Evolutionary conservation across 2,113 vertebrate species (phyloP).

Genomic region (Eulacestoma nigropectus): DNA sequence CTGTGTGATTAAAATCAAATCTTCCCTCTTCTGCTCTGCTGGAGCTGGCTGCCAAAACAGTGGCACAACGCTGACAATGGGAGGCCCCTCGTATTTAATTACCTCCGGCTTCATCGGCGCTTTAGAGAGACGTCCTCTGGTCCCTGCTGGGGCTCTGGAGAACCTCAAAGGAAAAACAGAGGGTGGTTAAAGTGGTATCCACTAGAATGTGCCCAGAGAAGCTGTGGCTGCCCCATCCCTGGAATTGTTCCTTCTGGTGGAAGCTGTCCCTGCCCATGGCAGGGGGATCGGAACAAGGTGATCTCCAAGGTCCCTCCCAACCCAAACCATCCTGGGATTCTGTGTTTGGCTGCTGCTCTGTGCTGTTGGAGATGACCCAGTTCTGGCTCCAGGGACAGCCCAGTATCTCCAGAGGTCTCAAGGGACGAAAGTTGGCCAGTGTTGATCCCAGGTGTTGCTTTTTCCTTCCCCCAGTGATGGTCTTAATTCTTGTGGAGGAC

Average conservation of each 20-base stretch:
- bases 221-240: neutral
- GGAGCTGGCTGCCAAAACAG: slow-evolving; percentile 58
- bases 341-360: neutral
- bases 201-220: neutral
- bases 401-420: neutral
- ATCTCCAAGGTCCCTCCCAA: neutral
- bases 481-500: neutral
- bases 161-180: slow-evolving; percentile 38
- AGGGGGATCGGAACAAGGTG: neutral
- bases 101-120: slow-evolving; percentile 49
- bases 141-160: slow-evolving; percentile 40
- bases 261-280: neutral
- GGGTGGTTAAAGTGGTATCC: neutral
- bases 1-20: slow-evolving; percentile 80
- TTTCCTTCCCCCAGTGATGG: neutral
- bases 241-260: neutral
- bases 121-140: slow-evolving; percentile 23
- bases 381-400: neutral
- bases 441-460: neutral
- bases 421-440: neutral
- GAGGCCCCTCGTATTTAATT: slow-evolving; percentile 73
- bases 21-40: slow-evolving; percentile 72
- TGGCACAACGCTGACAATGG: slow-evolving; percentile 44
- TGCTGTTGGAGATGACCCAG: neutral
- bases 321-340: neutral